Base-by-base conservation (phyloP, 2,797 vertebrate genomes). In the Hylomyscus alleni region DNA sequence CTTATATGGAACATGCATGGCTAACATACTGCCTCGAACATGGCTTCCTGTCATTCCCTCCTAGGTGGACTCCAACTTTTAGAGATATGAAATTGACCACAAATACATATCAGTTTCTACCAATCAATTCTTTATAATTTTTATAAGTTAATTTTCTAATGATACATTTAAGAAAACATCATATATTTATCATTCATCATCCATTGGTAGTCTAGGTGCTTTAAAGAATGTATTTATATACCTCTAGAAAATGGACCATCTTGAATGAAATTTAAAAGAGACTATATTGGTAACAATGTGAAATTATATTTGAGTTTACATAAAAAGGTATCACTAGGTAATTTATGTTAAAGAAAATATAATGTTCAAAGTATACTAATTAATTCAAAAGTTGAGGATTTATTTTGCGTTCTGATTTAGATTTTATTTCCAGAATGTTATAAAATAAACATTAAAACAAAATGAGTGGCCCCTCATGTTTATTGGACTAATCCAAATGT, bases 211-310 rank as follows among this genome's bases (percentile, higher is more conserved):
- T 72, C 34, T 83, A 75, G 31, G 15, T 81, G 34, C 22, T 81
- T 75, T 93, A 56, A 93, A 84, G 34, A 89, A 69, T 83, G 1
- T 73, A 82, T 84, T 93, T 76, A 12, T 91, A 40, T 54, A 50
- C 6, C 69, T 89, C 34, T 90, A 83, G 89, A 82, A 89, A 94
- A 54, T 81, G 14, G 26, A 37, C 87, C 10, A 78, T 88, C 58
- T 60, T 52, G 62, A 92, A 34, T 50, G 40, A 67, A 37, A 86
- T 4, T 95, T 87, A 96, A 95, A 92, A 90, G 24, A 84, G 40
- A 47, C 12, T 76, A 26, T 90, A 60, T 95, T 84, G 89, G 20
- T 15, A 67, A 81, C 94, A 90, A 96, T 80, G 91, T 85, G 80
- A 67, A 91, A 50, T 72, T 88, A 52, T 40, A 73, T 91, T 76